phyloP scores from a whole-genome alignment of 2,888 invertebrate genomes.

The Pomacea canaliculata region DNA sequence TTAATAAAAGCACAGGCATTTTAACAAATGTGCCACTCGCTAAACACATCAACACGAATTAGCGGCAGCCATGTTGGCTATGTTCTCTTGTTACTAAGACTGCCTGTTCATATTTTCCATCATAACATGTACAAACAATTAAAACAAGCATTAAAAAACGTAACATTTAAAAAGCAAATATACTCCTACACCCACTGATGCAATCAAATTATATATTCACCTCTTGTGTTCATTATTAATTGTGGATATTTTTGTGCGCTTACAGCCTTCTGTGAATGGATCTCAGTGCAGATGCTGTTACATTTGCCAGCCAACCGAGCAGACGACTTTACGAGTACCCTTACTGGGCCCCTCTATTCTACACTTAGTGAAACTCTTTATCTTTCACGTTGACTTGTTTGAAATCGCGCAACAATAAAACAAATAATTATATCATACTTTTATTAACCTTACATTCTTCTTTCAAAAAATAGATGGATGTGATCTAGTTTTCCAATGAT shows the following conservation, averaged over 20 bases:
- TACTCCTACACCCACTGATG: conserved; percentile 7
- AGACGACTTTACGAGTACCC: conserved; percentile 17
- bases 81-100: conserved; percentile 28
- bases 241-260: not conserved
- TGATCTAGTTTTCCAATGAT: too few species aligned
- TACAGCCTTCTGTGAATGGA: conserved; percentile 6
- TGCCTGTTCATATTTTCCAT: conserved; percentile 16
- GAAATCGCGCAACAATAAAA: too few species aligned
- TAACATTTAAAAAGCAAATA: not conserved
- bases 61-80: conserved; percentile 23
- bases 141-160: conserved; percentile 16
- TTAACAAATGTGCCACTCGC: conserved; percentile 1
- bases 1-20: not conserved
- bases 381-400: too few species aligned
- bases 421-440: too few species aligned
- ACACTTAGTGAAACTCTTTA: too few species aligned
- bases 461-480: too few species aligned
- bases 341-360: conserved; percentile 14
- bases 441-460: too few species aligned
- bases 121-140: conserved; percentile 15
- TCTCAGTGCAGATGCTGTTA: conserved; percentile 27
- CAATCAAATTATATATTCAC: not conserved
- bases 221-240: conserved; percentile 8
- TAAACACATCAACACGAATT: conserved; percentile 9
- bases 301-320: conserved; percentile 14